These are phyloP conservation scores for Himalopsyche japonica DNA, from an alignment of 2,888 invertebrate species.

Conservation along the genomic window DNA sequence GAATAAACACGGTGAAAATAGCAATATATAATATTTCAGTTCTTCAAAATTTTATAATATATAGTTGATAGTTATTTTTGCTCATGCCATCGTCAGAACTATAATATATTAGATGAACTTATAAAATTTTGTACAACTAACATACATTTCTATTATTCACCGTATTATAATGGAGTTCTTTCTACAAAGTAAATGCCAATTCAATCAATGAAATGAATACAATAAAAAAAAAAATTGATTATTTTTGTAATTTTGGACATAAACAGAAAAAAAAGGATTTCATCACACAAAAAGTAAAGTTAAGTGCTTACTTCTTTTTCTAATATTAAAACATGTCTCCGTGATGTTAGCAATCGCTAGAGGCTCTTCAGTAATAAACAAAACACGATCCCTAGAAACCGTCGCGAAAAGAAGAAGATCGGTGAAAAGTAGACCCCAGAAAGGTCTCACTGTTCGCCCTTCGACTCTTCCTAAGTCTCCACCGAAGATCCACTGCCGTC, in stretches of 20 bases:
- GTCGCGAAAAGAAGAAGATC: conserved; percentile 85
- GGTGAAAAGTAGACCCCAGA: conserved; percentile 84
- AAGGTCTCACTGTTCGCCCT: conserved; percentile 78
- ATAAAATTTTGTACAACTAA: too few species aligned
- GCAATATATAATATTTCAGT: too few species aligned
- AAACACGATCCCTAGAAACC: conserved; percentile 81
- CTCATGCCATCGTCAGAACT: too few species aligned
- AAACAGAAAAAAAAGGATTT: neutral
- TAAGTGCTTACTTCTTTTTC: conserved; percentile 71
- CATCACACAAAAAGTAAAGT: neutral
- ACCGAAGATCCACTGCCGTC: conserved; percentile 88
- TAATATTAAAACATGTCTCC: conserved; percentile 82
- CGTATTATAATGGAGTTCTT: too few species aligned
- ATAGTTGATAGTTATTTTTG: too few species aligned
- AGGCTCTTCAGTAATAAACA: conserved; percentile 87
- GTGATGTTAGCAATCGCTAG: conserved; percentile 76
- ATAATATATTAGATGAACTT: too few species aligned
- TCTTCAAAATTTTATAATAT: too few species aligned
- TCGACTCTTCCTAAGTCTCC: conserved; percentile 83
- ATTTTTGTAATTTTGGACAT: neutral
- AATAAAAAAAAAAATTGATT: too few species aligned
- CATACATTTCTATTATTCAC: too few species aligned
- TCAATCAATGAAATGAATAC: too few species aligned
- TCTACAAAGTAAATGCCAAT: too few species aligned
- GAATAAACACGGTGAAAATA: too few species aligned